phyloP scores from a whole-genome alignment of 1,140 invertebrate species.

The Aphelenchoides besseyi region DNA sequence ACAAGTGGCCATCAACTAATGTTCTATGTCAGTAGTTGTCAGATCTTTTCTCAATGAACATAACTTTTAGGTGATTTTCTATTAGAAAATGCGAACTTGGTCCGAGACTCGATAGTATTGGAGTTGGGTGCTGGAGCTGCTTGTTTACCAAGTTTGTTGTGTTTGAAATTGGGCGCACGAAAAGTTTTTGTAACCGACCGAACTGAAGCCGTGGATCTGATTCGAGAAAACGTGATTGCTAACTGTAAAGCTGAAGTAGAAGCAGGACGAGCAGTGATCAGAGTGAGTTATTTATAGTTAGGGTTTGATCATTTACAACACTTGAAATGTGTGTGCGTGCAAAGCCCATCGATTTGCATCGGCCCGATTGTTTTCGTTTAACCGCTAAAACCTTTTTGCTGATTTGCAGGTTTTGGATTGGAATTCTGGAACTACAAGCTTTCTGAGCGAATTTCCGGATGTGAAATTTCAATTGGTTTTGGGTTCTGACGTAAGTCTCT shows the following conservation, averaged over 20 bases:
- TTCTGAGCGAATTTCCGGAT: slow-evolving; percentile 15
- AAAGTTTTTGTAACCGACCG: slow-evolving; percentile 26
- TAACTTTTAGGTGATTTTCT: slow-evolving; percentile 31
- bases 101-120: slow-evolving; percentile 22
- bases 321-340: too few species aligned
- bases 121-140: slow-evolving; percentile 39
- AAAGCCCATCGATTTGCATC: too few species aligned
- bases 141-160: slow-evolving; percentile 22
- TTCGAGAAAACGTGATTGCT: neutral
- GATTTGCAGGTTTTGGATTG: slow-evolving; percentile 11
- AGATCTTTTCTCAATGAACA: slow-evolving; percentile 7
- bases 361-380: too few species aligned
- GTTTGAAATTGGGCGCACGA: slow-evolving; percentile 25
- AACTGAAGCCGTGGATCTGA: neutral
- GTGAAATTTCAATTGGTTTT: slow-evolving; percentile 48
- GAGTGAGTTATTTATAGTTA: neutral
- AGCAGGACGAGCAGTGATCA: neutral
- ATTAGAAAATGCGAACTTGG: slow-evolving; percentile 2
- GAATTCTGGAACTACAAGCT: neutral
- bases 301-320: neutral
- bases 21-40: slow-evolving; percentile 25
- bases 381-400: too few species aligned
- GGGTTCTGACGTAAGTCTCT: slow-evolving; percentile 54
- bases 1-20: slow-evolving; percentile 23
- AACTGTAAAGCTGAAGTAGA: slow-evolving; percentile 8